Base-by-base conservation (phyloP, 2,888 invertebrate genomes). In the Iphiclides podalirius region DNA sequence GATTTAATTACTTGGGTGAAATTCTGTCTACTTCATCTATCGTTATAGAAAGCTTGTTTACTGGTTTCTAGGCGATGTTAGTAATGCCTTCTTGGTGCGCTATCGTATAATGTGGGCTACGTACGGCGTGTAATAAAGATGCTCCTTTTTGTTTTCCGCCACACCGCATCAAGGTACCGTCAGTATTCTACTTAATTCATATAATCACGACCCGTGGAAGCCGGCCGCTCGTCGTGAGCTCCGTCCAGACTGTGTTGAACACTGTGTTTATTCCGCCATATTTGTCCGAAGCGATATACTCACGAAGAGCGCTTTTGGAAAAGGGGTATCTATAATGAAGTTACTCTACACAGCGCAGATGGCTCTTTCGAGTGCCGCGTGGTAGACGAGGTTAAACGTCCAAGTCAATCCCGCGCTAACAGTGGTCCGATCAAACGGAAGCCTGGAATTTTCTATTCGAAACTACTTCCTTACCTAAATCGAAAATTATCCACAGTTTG, bases 111-210 rank as follows among this genome's bases (percentile, higher is more conserved):
- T 43, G 42, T 39, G 33, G 37, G 37, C 43, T 48, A 50, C 35
- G 48, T 48, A 42, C 33, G 37, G 17, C 36, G 48, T 52, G 50
- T 51, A 47, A 37, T 41, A 47, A 47, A 47, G 40, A 33, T 40
- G 31, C 36, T 39, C 26, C 54, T 56, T 56, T 60, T 58, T 57
- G 55, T 56, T 47, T 53, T 52, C 52, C 14, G 57, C 54, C 59
- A 61, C 61, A 58, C 61, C 62, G 53, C 48, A 36, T 40, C 31
- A 46, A 26, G 59, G 54, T 46, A 36, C 43, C 26, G 55, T 53
- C 49, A 59, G 66, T 70, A 78, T 78, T 79, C 74, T 73, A 62
- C 68, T 70, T 77, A 77, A 79, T 78, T 73, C 71, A 65, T 76
- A 72, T 79, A 75, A 78, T 78, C 72, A 72, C 52, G 54, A n/a